Evolutionary conservation across 2,888 invertebrate genomes (phyloP), one percentile per base, ranked within the genome.

Genomic region (Ormyrus nitidulus): DNA sequence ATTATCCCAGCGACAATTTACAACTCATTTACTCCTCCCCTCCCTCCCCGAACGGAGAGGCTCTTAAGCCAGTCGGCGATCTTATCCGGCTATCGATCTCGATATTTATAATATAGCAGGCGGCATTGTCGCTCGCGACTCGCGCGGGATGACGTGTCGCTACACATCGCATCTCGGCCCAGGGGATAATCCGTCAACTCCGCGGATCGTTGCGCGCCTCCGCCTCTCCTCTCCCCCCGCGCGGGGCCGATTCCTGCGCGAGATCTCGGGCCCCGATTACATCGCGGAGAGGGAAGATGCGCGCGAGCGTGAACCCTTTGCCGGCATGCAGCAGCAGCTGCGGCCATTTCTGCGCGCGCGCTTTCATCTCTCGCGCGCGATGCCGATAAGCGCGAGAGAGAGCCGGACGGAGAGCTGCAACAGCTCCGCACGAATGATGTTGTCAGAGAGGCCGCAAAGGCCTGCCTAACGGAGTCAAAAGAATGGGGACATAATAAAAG

Each of bases 401-500:
- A 34, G 34, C 34, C 34, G 34, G 34, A 34, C 34, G 34, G 34
- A 34, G 34, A 34, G 34, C 19, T 19, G 34, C 34, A 34, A 34
- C 34, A 34, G 34, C 34, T 19, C 19, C 56, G 13, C 51, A 19
- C 49, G 44, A 53, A 72, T 44, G 56, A 73, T 73, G 72, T 62
- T 72, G 73, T 73, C 73, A 46, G 59, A 53, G 69, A 13, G 51
- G 44, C 46, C 58, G 46, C 46, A 13, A 13, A 13, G 44, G 48
- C 49, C 58, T 65, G 51, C 13, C 51, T 71, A 77, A 65, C 77
- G 65, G 64, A 77, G 65, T 77, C 64, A 65, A 71, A 71, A 71
- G 77, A 77, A 77, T 64, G 71, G 59, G 58, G 51, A 71, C 70
- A 46, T 64, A 71, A 71, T 71, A 77, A 77, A 77, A 77, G 77